Conservation (phyloP, 2,888 invertebrate genomes). For the Drosophila testacea region DNA sequence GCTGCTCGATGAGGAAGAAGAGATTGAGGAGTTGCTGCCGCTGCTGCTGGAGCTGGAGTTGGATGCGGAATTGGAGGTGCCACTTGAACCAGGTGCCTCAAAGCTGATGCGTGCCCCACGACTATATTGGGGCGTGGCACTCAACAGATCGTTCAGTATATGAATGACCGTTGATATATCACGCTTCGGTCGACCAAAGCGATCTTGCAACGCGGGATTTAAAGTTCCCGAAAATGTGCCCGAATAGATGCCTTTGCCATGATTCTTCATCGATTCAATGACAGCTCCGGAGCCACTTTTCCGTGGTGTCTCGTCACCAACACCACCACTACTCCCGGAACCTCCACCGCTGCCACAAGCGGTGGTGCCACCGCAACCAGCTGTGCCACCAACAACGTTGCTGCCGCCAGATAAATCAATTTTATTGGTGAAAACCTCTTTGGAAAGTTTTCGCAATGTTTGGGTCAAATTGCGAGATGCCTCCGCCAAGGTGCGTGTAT, state of each 20-base stretch:
- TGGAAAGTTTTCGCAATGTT: constrained; percentile 94
- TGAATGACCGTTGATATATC: constrained; percentile 98
- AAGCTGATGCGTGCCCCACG: constrained; percentile 87
- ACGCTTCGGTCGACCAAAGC: constrained; percentile 95
- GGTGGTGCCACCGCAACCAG: neutral
- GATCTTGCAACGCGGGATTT: constrained; percentile 96
- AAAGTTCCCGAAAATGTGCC: constrained; percentile 98
- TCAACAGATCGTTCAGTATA: constrained; percentile 96
- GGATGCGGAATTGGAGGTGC: neutral
- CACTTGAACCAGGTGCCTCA: constrained; percentile 81
- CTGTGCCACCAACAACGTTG: constrained; percentile 9
- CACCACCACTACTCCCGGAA: neutral
- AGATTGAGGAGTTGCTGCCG: constrained; percentile 9
- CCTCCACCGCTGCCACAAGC: constrained; percentile 39
- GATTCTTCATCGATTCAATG: constrained; percentile 96
- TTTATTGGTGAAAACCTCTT: constrained; percentile 93
- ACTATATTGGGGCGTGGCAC: constrained; percentile 91
- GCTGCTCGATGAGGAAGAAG: constrained; percentile 6
- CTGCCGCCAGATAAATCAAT: constrained; percentile 83
- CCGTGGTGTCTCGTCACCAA: constrained; percentile 86
- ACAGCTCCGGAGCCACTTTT: constrained; percentile 90
- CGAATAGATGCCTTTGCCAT: constrained; percentile 97
- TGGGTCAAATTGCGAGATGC: constrained; percentile 96
- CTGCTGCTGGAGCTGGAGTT: neutral
- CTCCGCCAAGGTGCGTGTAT: constrained; percentile 92